phyloP scores from a whole-genome alignment of 2,797 vertebrate species.

The Streptopelia turtur region DNA sequence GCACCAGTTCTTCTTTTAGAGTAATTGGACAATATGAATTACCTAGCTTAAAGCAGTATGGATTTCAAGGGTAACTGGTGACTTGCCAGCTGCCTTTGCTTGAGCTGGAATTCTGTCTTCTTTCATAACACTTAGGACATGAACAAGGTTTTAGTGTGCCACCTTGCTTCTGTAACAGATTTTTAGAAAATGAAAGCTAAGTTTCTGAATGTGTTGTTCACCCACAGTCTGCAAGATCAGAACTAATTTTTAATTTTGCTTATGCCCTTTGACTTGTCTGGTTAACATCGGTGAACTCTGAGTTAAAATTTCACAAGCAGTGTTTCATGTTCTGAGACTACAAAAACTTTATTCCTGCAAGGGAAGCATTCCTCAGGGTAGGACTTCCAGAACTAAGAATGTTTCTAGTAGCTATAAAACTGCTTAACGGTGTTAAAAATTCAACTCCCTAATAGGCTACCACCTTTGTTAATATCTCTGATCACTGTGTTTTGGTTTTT shows the following conservation, averaged over 20 bases:
- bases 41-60: background rate
- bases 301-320: constrained; percentile 67
- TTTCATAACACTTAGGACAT: background rate
- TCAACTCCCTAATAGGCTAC: background rate
- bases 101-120: constrained; percentile 59
- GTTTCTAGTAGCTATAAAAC: background rate
- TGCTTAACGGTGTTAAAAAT: background rate
- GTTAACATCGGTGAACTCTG: constrained; percentile 48
- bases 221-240: background rate
- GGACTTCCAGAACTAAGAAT: background rate
- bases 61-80: background rate
- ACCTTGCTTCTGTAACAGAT: background rate
- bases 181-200: background rate
- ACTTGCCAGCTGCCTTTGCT: background rate
- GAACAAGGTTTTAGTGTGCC: background rate
- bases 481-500: background rate
- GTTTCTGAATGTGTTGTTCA: constrained; percentile 11
- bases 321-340: constrained; percentile 12
- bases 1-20: background rate
- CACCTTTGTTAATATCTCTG: background rate
- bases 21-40: background rate
- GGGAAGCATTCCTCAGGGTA: background rate
- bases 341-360: background rate
- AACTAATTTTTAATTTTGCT: constrained; percentile 64
- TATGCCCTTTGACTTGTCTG: constrained; percentile 49